A percentile compares a stretch with the other conserved stretches of the same genome.
phyloP scores from a whole-genome alignment of 2,797 vertebrate species.

The Sebastes taczanowskii region DNA sequence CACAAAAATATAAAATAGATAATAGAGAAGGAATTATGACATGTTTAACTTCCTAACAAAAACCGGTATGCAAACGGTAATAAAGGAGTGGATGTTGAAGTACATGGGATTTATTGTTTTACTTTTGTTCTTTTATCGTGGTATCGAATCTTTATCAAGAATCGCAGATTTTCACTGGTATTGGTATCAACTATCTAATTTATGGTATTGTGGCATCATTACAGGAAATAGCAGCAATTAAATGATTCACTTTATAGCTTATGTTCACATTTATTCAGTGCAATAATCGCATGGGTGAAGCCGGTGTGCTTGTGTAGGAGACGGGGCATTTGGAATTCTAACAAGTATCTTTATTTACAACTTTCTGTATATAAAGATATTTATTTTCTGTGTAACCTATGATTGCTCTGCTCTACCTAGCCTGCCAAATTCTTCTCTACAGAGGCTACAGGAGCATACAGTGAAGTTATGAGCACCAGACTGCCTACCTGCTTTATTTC shows the following conservation, averaged over 20 bases:
- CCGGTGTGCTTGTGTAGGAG: not conserved
- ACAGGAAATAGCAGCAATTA: not conserved
- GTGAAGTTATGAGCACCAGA: conserved; percentile 15
- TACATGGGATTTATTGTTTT: no score
- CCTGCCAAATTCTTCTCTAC: conserved; percentile 18
- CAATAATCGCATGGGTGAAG: not conserved
- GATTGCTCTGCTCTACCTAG: conserved; percentile 10
- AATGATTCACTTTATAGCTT: not conserved
- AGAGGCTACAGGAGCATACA: not conserved
- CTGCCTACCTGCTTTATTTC: conserved; percentile 38
- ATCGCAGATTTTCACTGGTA: no score
- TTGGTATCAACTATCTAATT: no score
- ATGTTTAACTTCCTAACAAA: no score
- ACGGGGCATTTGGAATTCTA: not conserved
- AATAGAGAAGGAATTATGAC: no score
- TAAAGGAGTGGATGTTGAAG: no score
- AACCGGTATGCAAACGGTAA: no score
- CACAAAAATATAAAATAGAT: no score
- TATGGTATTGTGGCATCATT: no score
- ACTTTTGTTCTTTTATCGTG: no score
- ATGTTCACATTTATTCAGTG: not conserved
- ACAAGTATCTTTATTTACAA: conserved; percentile 3
- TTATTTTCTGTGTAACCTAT: conserved; percentile 14
- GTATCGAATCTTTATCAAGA: no score
- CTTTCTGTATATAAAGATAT: conserved; percentile 2